Base-by-base conservation (phyloP, 2,113 vertebrate genomes). In the Progne subis region DNA sequence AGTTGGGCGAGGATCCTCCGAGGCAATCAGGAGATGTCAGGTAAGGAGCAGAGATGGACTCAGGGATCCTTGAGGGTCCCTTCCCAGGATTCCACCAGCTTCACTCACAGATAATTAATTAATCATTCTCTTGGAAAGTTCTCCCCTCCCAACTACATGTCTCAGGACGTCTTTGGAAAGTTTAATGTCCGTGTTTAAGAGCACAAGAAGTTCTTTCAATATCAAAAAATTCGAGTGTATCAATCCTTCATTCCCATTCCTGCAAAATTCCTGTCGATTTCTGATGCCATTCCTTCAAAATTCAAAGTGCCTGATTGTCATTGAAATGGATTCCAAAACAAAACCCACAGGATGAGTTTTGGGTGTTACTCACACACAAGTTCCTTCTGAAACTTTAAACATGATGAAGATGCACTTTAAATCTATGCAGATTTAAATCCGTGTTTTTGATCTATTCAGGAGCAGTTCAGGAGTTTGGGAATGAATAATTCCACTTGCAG, bases 181-280 rank as follows among this genome's bases (percentile, higher is more conserved):
- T 52, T 57, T 24, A 11, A 43, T 18, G 5, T 17, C 20, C 1
- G 0, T 14, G 16, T 34, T 61, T 20, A 82, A 32, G 39, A 63
- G 41, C 16, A 31, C 10, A 8, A 26, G n/a, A 50, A 74, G 43
- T 43, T 19, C 25, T 49, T 4, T 21, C 17, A 18, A 7, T 39
- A 13, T 6, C 0, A 3, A 80, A 41, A 28, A 17, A 50, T 26
- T 7, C 5, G 5, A 50, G 10, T 3, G 6, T 8, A 9, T 28
- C 3, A 0, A 16, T 29, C 37, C 43, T 20, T 47, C n/a, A 34
- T 64, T 71, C 47, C 44, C 6, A 3, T 32, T 17, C 44, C 59
- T 0, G 0, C 18, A n/a, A 69, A 85, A 39, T 12, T 57, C 28
- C 61, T 47, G 55, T 28, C 18, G 20, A 2, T 9, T 26, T 29